Conservation (phyloP, 2,888 invertebrate genomes). For the Dryadula phaetusa region DNA sequence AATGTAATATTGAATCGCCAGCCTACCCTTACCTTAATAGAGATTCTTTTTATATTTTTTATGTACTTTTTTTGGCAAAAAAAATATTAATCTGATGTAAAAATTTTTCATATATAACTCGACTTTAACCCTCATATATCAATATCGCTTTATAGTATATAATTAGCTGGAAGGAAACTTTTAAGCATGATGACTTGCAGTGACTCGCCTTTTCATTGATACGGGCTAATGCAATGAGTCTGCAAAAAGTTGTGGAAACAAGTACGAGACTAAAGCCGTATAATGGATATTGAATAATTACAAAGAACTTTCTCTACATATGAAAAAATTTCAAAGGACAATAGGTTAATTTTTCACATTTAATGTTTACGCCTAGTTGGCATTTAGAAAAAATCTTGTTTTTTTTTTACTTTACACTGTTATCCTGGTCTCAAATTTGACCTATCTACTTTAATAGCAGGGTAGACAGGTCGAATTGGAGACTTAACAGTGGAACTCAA, state of each 20-base stretch:
- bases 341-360: not conserved
- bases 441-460: no score
- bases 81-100: not conserved
- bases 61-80: no score
- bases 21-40: not conserved
- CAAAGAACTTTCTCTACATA: not conserved
- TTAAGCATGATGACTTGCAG: slow-evolving; percentile 25
- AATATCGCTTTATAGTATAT: slow-evolving; percentile 1
- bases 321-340: not conserved
- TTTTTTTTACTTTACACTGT: no score
- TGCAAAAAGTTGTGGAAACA: slow-evolving; percentile 7
- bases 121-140: not conserved
- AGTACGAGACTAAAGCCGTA: not conserved
- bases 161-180: slow-evolving; percentile 21
- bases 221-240: slow-evolving; percentile 17
- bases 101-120: not conserved
- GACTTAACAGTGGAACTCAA: no score
- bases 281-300: slow-evolving; percentile 5
- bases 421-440: no score
- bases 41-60: no score
- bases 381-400: not conserved
- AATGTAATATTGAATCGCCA: not conserved
- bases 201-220: slow-evolving; percentile 25
- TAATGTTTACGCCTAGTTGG: not conserved
- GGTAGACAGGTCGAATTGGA: no score